Conservation (phyloP, 1,140 invertebrate genomes). For the Maniola jurtina region DNA sequence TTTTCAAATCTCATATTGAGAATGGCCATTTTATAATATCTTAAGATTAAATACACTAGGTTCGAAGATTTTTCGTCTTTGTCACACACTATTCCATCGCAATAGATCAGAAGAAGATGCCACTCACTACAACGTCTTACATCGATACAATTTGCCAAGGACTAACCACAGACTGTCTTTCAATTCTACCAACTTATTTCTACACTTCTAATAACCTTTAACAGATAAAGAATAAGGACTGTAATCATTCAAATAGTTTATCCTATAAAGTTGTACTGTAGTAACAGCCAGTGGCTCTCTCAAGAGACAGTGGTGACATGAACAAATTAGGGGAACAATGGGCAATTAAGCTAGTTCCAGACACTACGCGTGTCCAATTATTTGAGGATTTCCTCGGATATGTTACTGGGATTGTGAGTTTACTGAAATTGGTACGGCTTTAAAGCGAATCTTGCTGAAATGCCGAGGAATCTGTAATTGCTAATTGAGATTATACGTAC, state of each 20-base stretch:
- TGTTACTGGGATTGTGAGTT: slow-evolving; percentile 24
- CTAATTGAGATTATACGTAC: no score
- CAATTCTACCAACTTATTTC: slow-evolving; percentile 5
- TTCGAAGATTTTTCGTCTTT: slow-evolving; percentile 5
- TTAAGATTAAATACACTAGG: no score
- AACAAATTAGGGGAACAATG: slow-evolving; percentile 58
- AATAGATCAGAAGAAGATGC: slow-evolving; percentile 18
- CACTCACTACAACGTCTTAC: slow-evolving; percentile 14
- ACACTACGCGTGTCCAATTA: slow-evolving; percentile 46
- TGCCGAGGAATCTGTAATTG: neutral
- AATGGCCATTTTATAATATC: neutral
- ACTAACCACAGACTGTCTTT: slow-evolving; percentile 26
- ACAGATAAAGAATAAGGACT: neutral
- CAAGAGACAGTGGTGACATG: slow-evolving; percentile 47
- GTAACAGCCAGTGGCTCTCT: slow-evolving; percentile 42
- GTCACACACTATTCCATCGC: neutral
- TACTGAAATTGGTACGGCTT: slow-evolving; percentile 15
- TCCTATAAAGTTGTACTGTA: slow-evolving; percentile 3
- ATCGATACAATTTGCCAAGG: slow-evolving; percentile 33
- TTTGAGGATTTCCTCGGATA: slow-evolving; percentile 38
- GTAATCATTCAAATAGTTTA: neutral
- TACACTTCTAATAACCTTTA: neutral
- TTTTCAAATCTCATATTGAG: no score
- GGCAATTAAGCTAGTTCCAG: slow-evolving; percentile 51
- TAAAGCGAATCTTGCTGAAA: slow-evolving; percentile 8